phyloP scores from a whole-genome alignment of 2,113 vertebrate species.

The Apus apus region DNA sequence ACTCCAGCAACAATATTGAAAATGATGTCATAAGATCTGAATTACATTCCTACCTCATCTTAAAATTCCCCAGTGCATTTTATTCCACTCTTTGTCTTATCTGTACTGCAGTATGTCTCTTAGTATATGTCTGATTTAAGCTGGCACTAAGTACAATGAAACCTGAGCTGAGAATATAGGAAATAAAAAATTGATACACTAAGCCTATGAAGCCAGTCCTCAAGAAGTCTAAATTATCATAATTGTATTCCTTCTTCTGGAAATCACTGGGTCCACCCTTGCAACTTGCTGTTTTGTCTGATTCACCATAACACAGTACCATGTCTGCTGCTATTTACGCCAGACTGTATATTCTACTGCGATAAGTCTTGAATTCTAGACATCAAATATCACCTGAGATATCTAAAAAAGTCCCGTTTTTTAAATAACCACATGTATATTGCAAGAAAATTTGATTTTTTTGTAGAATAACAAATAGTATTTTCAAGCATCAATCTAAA shows the following conservation, averaged over 20 bases:
- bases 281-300: background rate
- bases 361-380: background rate
- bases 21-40: background rate
- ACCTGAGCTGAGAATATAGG: background rate
- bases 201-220: background rate
- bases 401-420: background rate
- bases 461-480: background rate
- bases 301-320: background rate
- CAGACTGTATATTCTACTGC: background rate
- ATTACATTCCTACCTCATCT: background rate
- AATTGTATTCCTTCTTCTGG: background rate
- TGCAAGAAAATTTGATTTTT: background rate
- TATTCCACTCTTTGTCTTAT: background rate
- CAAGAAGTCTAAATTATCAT: background rate
- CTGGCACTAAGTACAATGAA: background rate
- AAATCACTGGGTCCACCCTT: background rate
- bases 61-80: background rate
- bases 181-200: background rate
- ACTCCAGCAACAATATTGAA: background rate
- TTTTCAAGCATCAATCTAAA: background rate
- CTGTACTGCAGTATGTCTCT: background rate
- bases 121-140: background rate
- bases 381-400: background rate
- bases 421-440: accelerated
- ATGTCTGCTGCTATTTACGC: background rate